Conservation (phyloP, 2,797 vertebrate species). For the Gorsachius magnificus region DNA sequence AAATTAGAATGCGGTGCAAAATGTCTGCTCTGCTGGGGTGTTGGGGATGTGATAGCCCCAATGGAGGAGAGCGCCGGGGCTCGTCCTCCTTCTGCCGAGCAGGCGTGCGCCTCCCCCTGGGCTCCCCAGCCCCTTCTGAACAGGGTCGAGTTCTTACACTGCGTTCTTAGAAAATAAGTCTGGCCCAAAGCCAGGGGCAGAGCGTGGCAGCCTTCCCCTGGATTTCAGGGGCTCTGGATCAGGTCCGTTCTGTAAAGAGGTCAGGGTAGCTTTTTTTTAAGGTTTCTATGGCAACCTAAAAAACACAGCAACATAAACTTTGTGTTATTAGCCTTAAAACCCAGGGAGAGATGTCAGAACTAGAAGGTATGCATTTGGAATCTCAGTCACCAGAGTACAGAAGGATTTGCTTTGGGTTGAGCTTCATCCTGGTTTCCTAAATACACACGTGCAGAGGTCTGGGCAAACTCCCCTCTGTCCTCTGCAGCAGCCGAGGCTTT, state of each 20-base stretch:
- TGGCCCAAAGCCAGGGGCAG: neutral
- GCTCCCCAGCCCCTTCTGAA: neutral
- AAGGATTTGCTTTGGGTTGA: neutral
- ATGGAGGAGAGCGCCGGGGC: neutral
- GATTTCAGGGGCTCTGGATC: neutral
- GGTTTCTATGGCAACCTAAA: neutral
- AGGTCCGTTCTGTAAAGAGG: neutral
- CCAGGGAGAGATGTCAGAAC: neutral
- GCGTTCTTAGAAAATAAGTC: neutral
- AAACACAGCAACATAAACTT: neutral
- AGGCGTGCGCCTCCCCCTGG: rapidly evolving
- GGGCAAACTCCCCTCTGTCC: neutral
- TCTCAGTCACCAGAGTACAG: neutral
- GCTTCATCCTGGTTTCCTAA: neutral
- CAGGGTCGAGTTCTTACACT: neutral
- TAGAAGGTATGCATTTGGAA: neutral
- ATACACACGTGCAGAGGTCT: rapidly evolving
- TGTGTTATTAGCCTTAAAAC: neutral
- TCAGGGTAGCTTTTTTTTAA: neutral
- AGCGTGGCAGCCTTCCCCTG: rapidly evolving
- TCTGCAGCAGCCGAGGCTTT: neutral
- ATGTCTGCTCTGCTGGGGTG: neutral
- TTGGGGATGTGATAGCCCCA: neutral
- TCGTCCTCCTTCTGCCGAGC: neutral
- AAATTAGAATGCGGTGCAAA: neutral